phyloP scores from a whole-genome alignment of 2,888 invertebrate genomes.

The Unio delphinus region DNA sequence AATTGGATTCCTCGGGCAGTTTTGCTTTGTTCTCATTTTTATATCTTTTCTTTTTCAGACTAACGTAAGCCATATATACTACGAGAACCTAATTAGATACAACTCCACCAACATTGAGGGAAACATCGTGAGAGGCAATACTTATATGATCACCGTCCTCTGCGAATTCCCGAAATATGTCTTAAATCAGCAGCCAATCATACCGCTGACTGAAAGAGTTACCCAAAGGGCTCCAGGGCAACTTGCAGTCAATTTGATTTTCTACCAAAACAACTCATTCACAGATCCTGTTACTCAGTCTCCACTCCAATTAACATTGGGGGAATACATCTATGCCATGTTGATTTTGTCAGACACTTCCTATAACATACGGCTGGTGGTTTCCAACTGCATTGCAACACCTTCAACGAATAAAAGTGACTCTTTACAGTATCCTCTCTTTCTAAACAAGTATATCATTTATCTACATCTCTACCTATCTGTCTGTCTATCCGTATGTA shows the following conservation, averaged over 20 bases:
- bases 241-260: slow-evolving; percentile 48
- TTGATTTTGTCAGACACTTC: slow-evolving; percentile 52
- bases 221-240: slow-evolving; percentile 49
- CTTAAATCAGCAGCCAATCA: slow-evolving; percentile 25
- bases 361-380: slow-evolving; percentile 53
- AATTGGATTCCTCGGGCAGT: not conserved
- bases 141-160: slow-evolving; percentile 52
- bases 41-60: slow-evolving; percentile 38
- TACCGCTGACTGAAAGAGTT: slow-evolving; percentile 52
- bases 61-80: slow-evolving; percentile 62
- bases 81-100: slow-evolving; percentile 52
- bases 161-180: slow-evolving; percentile 54
- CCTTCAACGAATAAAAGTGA: slow-evolving; percentile 37
- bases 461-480: not conserved
- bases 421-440: slow-evolving; percentile 45
- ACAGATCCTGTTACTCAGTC: slow-evolving; percentile 37
- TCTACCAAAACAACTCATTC: slow-evolving; percentile 52
- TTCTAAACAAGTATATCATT: slow-evolving; percentile 57
- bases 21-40: not conserved
- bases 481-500: no score
- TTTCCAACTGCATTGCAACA: slow-evolving; percentile 59
- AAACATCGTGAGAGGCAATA: slow-evolving; percentile 49
- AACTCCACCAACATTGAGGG: slow-evolving; percentile 44
- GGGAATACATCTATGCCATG: slow-evolving; percentile 57
- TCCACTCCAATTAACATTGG: slow-evolving; percentile 55